A percentile compares a stretch with the other conserved stretches of the same genome.
phyloP scores from a whole-genome alignment of 2,113 vertebrate genomes.

The Delphinus delphis region DNA sequence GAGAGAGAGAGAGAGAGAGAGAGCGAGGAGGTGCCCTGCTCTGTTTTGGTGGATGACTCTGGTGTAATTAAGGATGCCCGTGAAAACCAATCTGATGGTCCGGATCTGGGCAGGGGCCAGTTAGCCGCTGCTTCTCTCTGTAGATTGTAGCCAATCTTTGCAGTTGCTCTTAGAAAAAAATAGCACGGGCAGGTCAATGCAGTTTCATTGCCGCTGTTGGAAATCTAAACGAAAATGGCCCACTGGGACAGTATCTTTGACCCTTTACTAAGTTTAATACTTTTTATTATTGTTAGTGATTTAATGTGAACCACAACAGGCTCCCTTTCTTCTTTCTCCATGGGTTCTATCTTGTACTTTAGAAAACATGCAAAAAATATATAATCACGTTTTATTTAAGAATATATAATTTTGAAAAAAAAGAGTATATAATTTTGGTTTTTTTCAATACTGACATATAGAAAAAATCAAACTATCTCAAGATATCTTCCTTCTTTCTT shows the following conservation, averaged over 20 bases:
- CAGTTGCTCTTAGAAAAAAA: not conserved
- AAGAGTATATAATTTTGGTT: not conserved
- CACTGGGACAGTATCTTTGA: not conserved
- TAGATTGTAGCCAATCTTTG: not conserved
- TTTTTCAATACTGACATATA: not conserved
- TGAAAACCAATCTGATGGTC: not conserved
- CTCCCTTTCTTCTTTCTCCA: constrained; percentile 23
- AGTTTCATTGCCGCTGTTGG: not conserved
- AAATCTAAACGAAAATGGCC: constrained; percentile 6
- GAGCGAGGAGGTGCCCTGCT: not conserved
- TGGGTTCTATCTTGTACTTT: not conserved
- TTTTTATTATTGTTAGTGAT: constrained; percentile 40
- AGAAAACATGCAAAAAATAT: not conserved
- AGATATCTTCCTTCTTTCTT: constrained; percentile 12
- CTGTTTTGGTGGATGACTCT: not conserved
- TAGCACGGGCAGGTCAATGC: not conserved
- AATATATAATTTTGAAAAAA: not conserved
- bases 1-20: not conserved
- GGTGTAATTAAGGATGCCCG: not conserved
- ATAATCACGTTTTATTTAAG: not conserved
- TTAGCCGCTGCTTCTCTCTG: not conserved
- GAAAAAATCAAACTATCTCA: not conserved
- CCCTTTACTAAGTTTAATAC: not conserved
- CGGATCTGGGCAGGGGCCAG: not conserved
- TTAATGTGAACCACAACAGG: not conserved